Evolutionary conservation across 2,797 vertebrate species (phyloP), one percentile per base, ranked within the genome.

Genomic region (Enteromius viviparus): DNA sequence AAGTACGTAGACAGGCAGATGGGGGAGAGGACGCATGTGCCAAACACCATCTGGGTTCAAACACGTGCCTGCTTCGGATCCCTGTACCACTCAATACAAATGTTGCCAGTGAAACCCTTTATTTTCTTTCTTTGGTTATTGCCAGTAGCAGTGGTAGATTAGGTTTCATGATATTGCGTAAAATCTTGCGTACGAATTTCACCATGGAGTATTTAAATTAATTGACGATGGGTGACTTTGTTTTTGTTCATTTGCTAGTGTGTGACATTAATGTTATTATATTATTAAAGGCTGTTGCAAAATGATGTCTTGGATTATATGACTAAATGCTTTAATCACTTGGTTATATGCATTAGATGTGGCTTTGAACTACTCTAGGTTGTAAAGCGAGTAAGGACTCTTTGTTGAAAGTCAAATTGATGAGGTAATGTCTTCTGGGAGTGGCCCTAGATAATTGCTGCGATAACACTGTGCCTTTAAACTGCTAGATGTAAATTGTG

Each of bases 1-100:
- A 42, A 55, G 77, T 62, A 62, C 55, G 60, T 45, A 85, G 80
- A 49, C 12, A 15, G 78, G 55, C 83, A 85, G 86, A 84, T 86
- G 81, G 77, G 21, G 69, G 19, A 70, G 80, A 83, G 23, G 58
- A 21, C 12, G 2, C 21, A 6, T 55, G 68, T 72, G 76, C 75
- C 75, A 82, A 85, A 78, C 76, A 79, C 80, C 80, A 82, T 85
- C 84, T 79, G 84, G 34, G 68, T 62, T 37, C 12, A 62, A 64
- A 71, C 45, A 29, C 17, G 29, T 32, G 21, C 45, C 49, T 65
- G 29, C 58, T 81, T 14, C 1, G 4, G 40, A 34, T 32, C 71
- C 49, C 49, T 55, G 37, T 58, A 47, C 55, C 42, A 51, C 55
- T 65, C 15, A 26, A n/a, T 64, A 47, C 40, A 62, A 53, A 74